Conservation (phyloP, 2,113 vertebrate species). For the Thomomys bottae region DNA sequence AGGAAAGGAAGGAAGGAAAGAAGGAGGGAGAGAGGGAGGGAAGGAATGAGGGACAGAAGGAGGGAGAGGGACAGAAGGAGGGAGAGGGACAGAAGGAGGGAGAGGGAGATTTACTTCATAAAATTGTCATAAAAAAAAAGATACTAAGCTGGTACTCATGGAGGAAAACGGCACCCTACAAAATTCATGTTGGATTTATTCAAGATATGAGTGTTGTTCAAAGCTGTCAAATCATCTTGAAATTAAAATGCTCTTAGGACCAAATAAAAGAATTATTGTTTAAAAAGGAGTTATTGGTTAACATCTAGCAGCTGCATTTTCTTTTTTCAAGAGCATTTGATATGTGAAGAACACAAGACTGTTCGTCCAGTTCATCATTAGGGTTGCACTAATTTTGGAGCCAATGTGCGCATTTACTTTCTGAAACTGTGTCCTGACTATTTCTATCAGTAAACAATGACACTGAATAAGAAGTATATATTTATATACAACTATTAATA, state of each 20-base stretch:
- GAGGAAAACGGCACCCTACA: background rate
- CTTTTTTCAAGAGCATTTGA: slow-evolving; percentile 32
- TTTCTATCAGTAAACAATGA: background rate
- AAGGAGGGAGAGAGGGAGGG: background rate
- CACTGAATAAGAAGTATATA: background rate
- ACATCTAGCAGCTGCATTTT: background rate
- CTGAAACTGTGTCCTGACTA: background rate
- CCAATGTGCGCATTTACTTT: background rate
- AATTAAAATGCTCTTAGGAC: slow-evolving; percentile 44
- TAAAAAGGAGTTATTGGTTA: background rate
- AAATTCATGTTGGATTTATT: background rate
- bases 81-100: background rate
- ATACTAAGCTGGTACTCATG: background rate
- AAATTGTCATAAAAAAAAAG: background rate
- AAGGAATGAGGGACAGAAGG: background rate
- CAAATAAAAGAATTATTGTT: slow-evolving; percentile 12
- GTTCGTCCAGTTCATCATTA: background rate
- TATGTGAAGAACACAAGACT: background rate
- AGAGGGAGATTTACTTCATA: background rate
- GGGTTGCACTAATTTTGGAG: background rate
- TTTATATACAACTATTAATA: background rate
- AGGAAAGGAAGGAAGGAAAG: background rate
- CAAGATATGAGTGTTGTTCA: background rate
- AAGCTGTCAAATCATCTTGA: background rate
- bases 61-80: background rate